Base-by-base conservation (phyloP, 2,888 invertebrate genomes). In the Drosophila pegasa region DNA sequence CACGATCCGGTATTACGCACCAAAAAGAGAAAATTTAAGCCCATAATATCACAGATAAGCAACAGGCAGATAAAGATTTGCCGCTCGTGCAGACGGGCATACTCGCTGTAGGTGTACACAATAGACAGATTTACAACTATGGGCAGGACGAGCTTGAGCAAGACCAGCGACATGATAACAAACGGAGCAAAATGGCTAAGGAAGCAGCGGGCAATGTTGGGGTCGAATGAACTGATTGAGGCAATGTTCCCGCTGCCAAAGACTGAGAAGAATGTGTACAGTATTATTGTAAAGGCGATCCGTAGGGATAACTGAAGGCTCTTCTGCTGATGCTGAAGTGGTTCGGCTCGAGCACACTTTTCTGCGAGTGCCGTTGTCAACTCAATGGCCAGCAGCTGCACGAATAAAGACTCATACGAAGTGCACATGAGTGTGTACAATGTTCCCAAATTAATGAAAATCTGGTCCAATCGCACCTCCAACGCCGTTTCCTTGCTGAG, bases 221-320 rank as follows among this genome's bases (percentile, higher is more conserved):
- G 97, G 93, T 99, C 98, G 92, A 99, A 99, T 9, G 98, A 98
- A 91, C 98, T 99, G 33, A 99, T 93, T 70, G 98, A 98, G 10
- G 98, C 98, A 90, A 98, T 96, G 91, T 99, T 99, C n/a, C 99
- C 99, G 9, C 97, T 97, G 14, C 98, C 99, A 92, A 99, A 99
- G 92, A 98, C 98, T 29, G 97, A 96, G 78, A 97, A 92, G 75
- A 98, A 94, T 43, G 97, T 96, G 81, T 97, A 96, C 43, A 96
- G 93, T 71, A 97, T 93, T 22, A 91, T 75, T 18, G 86, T 81
- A n/a, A 91, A 88, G 0, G 96, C 97, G 92, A 78, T 59, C n/a
- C 88, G 87, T 9, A 83, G 78, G 0, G 87, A 80, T 0, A 67
- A 52, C 25, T 74, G 75, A 12, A 83, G 43, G 3, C 58, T 50